Evolutionary conservation across 2,797 vertebrate species (phyloP), one percentile per base, ranked within the genome.

Genomic region (Capromys pilorides): DNA sequence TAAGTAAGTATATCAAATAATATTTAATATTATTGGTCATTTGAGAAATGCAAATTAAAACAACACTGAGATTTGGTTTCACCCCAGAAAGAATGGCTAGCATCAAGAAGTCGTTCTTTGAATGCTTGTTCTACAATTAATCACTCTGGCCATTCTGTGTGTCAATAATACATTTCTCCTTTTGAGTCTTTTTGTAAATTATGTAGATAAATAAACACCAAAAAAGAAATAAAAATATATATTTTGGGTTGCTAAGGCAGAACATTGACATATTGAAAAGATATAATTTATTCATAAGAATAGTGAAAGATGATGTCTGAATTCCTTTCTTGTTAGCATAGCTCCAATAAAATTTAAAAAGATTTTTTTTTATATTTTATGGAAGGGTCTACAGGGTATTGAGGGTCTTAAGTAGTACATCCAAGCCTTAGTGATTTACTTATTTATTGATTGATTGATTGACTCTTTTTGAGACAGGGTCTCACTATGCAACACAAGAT

Each of bases 311-410:
- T 57, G 59, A 86, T 89, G 28, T 88, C 16, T 92, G 31, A 84
- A 81, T 80, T 90, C 10, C 54, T 61, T 93, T 28, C 28, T 95
- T 90, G 21, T 66, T 90, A n/a, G 87, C 22, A 51, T 49, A 80
- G 9, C 41, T 86, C 69, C 88, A 69, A 49, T 93, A 12, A 86
- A 93, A 95, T 92, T 69, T 62, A 86, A 86, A 59, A 86, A 93
- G 24, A 4, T 45, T 45, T 45, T 45, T 45, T 45, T 45, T 45
- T 45, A 8, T 45, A 45, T 45, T 45, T 45, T 45, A 45, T 4
- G 45, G 45, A 45, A 45, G 45, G 8, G 8, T 8, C 45, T 45
- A 45, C 45, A 45, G 45, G 45, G 45, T 45, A 8, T 45, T 45
- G 4, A 45, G 45, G 45, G 45, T 8, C 45, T 24, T 18, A 77